phyloP scores from a whole-genome alignment of 2,797 vertebrate genomes.

The Microctenopoma lineatum region DNA sequence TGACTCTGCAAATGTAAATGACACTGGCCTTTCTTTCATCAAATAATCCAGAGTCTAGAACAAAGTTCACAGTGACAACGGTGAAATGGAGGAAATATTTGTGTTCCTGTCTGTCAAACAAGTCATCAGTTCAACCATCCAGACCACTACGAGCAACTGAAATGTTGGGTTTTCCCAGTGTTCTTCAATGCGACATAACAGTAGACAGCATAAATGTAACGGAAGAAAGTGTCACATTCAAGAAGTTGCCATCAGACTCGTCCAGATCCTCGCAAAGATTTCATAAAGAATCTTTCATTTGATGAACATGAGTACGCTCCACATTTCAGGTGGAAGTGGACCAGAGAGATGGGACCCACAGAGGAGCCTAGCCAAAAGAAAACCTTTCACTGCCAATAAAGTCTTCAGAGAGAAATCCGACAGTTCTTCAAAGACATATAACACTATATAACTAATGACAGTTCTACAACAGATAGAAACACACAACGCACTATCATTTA shows the following conservation, averaged over 20 bases:
- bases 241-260: not conserved
- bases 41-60: not conserved
- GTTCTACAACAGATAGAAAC: slow-evolving; percentile 47
- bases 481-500: slow-evolving; percentile 45
- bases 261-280: not conserved
- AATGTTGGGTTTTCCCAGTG: not conserved
- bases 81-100: not conserved
- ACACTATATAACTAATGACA: slow-evolving; percentile 47
- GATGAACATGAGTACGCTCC: slow-evolving; percentile 28
- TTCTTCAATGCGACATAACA: not conserved
- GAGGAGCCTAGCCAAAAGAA: slow-evolving; percentile 5
- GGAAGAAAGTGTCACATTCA: slow-evolving; percentile 2
- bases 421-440: slow-evolving; percentile 19
- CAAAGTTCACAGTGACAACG: not conserved
- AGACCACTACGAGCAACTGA: not conserved
- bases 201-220: not conserved
- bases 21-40: not conserved
- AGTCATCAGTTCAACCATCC: not conserved
- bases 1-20: slow-evolving; percentile 4
- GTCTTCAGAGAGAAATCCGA: not conserved
- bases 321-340: slow-evolving; percentile 22
- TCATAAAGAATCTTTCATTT: slow-evolving; percentile 8
- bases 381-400: slow-evolving; percentile 8
- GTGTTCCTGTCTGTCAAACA: not conserved
- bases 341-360: slow-evolving; percentile 23